These are phyloP conservation scores for Pluvialis apricaria DNA, from an alignment of 2,113 vertebrate genomes.

Conservation along the genomic window DNA sequence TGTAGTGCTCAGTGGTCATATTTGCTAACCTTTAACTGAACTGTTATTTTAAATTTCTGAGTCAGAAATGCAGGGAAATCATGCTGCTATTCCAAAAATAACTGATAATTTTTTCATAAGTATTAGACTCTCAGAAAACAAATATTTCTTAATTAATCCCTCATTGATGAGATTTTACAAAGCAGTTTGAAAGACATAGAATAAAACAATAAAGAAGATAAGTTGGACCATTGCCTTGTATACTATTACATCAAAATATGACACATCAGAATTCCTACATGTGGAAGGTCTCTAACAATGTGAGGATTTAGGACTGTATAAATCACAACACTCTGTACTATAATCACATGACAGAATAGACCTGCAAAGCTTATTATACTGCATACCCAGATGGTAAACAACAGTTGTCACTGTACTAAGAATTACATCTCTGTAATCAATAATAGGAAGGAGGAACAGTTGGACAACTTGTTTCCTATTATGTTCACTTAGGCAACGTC, in stretches of 20 bases:
- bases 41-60: background rate
- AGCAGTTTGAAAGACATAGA: background rate
- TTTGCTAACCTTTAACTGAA: background rate
- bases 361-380: slow-evolving; percentile 66
- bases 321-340: slow-evolving; percentile 18
- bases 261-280: slow-evolving; percentile 31
- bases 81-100: background rate
- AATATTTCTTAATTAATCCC: slow-evolving; percentile 10
- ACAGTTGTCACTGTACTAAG: slow-evolving; percentile 68
- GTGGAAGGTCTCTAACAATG: background rate
- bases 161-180: background rate
- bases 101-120: background rate
- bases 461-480: slow-evolving; percentile 74
- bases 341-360: slow-evolving; percentile 52
- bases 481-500: slow-evolving; percentile 73
- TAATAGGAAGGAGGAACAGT: slow-evolving; percentile 72
- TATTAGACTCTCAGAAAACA: background rate
- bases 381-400: slow-evolving; percentile 72
- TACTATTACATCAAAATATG: slow-evolving; percentile 6
- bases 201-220: slow-evolving; percentile 6
- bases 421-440: slow-evolving; percentile 72
- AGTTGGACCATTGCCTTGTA: background rate
- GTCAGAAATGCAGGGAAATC: background rate
- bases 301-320: slow-evolving; percentile 49
- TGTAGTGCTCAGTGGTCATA: background rate